phyloP scores from a whole-genome alignment of 2,113 vertebrate genomes.

The Arvicanthis niloticus region DNA sequence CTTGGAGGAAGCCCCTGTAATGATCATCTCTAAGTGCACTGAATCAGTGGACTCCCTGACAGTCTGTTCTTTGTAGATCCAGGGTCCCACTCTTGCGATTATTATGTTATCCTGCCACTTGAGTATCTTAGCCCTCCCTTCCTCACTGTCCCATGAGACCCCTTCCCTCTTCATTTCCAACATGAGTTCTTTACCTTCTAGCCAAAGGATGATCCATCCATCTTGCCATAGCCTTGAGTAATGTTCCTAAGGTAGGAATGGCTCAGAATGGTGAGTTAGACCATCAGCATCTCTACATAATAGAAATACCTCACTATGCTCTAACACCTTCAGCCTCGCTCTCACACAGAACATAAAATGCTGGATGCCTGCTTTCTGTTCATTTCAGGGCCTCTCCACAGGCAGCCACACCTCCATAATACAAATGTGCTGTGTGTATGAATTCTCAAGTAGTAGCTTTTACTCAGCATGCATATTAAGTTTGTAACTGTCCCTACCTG shows the following conservation, averaged over 20 bases:
- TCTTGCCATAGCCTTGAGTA: neutral
- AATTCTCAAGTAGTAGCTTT: slow-evolving; percentile 1
- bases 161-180: neutral
- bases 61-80: neutral
- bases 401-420: neutral
- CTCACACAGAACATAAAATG: neutral
- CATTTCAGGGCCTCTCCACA: neutral
- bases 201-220: neutral
- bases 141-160: neutral
- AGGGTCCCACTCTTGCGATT: neutral
- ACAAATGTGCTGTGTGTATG: neutral
- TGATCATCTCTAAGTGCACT: neutral
- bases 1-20: neutral
- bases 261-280: neutral
- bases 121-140: neutral
- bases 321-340: neutral
- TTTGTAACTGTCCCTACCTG: neutral
- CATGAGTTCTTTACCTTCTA: slow-evolving; percentile 17
- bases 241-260: neutral
- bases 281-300: neutral
- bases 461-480: neutral
- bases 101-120: neutral
- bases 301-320: neutral
- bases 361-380: neutral
- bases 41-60: neutral